phyloP scores from a whole-genome alignment of 2,888 invertebrate species.

The Ichneumon xanthorius region DNA sequence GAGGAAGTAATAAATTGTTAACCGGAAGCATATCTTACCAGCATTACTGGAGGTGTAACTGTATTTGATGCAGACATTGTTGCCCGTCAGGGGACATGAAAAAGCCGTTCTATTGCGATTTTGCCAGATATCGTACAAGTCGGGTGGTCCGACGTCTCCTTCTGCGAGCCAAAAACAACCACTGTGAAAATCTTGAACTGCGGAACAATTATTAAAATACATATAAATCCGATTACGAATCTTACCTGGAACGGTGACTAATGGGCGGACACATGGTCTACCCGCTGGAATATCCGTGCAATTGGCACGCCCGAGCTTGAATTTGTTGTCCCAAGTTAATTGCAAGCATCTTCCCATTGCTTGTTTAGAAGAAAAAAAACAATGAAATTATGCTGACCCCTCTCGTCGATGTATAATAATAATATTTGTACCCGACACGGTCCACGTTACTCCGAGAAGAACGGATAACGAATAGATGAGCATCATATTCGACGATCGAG shows the following conservation, averaged over 20 bases:
- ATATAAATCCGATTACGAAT: neutral
- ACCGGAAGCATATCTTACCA: conserved; percentile 63
- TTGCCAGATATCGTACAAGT: conserved; percentile 73
- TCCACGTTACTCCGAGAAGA: conserved; percentile 29
- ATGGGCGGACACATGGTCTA: neutral
- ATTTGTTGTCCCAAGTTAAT: conserved; percentile 8
- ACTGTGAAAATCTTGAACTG: neutral
- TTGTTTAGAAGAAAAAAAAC: conserved; percentile 7
- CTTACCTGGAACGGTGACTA: neutral
- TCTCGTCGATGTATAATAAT: neutral
- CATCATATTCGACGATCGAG: conserved; percentile 46
- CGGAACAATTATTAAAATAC: neutral
- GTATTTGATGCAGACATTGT: conserved; percentile 75
- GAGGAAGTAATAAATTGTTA: neutral
- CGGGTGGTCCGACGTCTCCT: conserved; percentile 52
- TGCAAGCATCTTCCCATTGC: neutral
- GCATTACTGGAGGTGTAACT: conserved; percentile 74
- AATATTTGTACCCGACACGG: conserved; percentile 37
- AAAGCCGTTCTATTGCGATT: conserved; percentile 64
- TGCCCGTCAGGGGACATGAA: conserved; percentile 69
- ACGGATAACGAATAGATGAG: conserved; percentile 47
- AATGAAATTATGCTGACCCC: neutral
- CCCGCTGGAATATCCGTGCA: neutral
- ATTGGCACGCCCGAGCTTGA: neutral
- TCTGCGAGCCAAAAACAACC: conserved; percentile 46